Evolutionary conservation across 1,140 invertebrate species (phyloP), one percentile per base, ranked within the genome.

Genomic region (Asbolus verrucosus): DNA sequence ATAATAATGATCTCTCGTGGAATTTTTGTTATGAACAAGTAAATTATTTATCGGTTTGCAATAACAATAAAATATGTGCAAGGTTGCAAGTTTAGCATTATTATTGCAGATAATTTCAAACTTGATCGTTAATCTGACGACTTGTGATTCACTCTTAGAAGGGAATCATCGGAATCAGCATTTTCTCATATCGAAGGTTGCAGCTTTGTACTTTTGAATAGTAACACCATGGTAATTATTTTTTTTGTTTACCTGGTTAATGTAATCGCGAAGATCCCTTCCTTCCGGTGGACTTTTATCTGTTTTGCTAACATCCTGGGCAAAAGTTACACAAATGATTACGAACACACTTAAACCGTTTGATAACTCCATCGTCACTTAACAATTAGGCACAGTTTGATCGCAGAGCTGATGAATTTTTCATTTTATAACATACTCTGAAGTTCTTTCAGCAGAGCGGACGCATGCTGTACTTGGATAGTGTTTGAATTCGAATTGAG

Each of bases 291-390:
- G n/a, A 24, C 18, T 27, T 54, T 66, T 16, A 1, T 67, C 21
- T 8, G 27, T 36, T 33, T 73, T 27, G 19, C 13, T n/a, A 43
- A 63, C 14, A 63, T 69, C 67, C 67, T 69, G 54, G 9, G 31
- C 60, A 2, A 39, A n/a, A 62, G 27, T 69, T 13, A 15, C 50
- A 69, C 54, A 36, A 63, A 67, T 14, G 3, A 62, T 41, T 6
- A 41, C 1, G 24, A 33, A 36, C 18, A 41, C 60, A 62, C 60
- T 19, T 8, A 62, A 13, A 18, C 27, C 60, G 8, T 13, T 27
- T 14, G 27, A 27, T 38, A 62, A 36, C 60, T 36, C 15, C 60
- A 62, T 54, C 6, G 13, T 33, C 16, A 54, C 46, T 54, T 11
- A 54, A 46, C 13, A 19, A 30, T 6, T 36, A 36, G 33, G 33